phyloP scores from a whole-genome alignment of 2,888 invertebrate genomes.

The Andrena marginata region DNA sequence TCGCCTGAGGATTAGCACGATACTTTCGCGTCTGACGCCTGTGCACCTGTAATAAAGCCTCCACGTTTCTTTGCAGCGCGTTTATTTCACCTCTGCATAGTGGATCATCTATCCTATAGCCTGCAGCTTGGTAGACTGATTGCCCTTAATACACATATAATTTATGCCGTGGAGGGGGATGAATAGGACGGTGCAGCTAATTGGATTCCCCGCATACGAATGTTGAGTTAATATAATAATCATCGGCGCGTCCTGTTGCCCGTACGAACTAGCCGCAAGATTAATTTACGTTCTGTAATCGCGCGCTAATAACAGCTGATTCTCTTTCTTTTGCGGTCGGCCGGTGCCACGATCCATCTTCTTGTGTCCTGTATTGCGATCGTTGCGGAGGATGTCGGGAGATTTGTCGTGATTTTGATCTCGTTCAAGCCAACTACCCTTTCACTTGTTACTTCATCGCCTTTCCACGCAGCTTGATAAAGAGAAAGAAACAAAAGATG shows the following conservation, averaged over 20 bases:
- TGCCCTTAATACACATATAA: constrained; percentile 80
- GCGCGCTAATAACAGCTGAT: constrained; percentile 70
- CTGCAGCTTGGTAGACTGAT: constrained; percentile 61
- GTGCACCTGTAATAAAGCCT: constrained; percentile 41
- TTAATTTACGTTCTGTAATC: constrained; percentile 77
- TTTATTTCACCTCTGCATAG: constrained; percentile 28
- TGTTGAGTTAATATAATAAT: constrained; percentile 76
- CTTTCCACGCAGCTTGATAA: constrained; percentile 17
- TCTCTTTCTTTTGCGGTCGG: constrained; percentile 52
- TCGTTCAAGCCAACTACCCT: constrained; percentile 38
- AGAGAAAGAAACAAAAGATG: background rate
- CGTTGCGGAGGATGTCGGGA: constrained; percentile 55
- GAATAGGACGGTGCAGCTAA: constrained; percentile 49
- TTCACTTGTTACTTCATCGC: constrained; percentile 40
- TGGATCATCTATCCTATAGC: constrained; percentile 44
- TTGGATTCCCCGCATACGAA: constrained; percentile 60
- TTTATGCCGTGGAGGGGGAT: constrained; percentile 57
- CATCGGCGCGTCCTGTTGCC: constrained; percentile 64
- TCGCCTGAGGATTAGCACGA: constrained; percentile 33
- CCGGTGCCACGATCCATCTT: constrained; percentile 68
- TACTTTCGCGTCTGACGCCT: constrained; percentile 54
- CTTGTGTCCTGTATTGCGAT: constrained; percentile 61
- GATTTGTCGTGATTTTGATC: constrained; percentile 56
- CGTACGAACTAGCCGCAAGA: constrained; percentile 63
- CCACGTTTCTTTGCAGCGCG: constrained; percentile 30